These are phyloP conservation scores for Canis aureus DNA, from an alignment of 2,113 vertebrate genomes.

Conservation along the genomic window DNA sequence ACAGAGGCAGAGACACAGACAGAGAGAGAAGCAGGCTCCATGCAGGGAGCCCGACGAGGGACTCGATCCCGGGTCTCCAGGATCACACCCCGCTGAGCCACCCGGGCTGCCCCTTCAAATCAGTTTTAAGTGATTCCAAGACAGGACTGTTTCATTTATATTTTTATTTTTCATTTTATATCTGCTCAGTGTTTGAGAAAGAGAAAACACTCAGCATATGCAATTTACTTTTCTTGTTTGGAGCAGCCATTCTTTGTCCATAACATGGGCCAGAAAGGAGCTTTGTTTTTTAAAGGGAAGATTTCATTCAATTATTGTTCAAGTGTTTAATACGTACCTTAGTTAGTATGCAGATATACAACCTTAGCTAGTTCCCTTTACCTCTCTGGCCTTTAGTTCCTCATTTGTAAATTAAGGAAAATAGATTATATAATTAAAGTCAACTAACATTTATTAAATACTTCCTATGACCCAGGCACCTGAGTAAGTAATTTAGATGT, in stretches of 20 bases:
- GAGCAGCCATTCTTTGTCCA: neutral
- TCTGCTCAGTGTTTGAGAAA: neutral
- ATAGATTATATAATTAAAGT: constrained; percentile 23
- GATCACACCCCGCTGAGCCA: no score
- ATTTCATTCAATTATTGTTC: neutral
- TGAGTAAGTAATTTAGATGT: neutral
- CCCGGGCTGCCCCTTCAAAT: neutral
- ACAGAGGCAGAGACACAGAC: no score
- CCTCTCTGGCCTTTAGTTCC: neutral
- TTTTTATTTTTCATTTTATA: neutral
- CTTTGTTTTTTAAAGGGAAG: neutral
- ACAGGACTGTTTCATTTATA: neutral
- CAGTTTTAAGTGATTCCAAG: neutral
- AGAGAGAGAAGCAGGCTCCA: no score
- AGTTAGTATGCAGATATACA: neutral
- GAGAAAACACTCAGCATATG: neutral
- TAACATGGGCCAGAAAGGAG: neutral
- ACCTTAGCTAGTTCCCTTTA: neutral
- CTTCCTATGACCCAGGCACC: neutral
- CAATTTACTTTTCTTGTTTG: neutral
- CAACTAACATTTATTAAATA: constrained; percentile 10
- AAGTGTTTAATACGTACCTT: neutral
- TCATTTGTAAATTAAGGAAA: constrained; percentile 33
- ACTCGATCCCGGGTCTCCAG: no score
- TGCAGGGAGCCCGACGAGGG: no score